Evolutionary conservation across 2,888 invertebrate species (phyloP).

Genomic region (Dione vanillae): DNA sequence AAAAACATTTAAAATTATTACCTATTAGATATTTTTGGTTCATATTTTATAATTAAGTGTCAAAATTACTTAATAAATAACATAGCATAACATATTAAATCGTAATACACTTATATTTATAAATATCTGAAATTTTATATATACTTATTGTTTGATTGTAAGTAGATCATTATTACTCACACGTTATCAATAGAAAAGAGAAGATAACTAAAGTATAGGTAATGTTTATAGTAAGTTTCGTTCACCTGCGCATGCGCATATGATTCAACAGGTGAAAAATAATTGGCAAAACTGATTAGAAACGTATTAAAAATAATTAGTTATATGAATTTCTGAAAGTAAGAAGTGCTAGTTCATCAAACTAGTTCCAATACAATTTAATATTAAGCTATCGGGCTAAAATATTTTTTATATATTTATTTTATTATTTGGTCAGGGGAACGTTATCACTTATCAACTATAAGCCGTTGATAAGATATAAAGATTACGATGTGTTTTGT

Average conservation of each 20-base stretch:
- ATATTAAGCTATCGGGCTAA: not conserved
- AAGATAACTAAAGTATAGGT: not conserved
- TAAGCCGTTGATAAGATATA: conserved; percentile 35
- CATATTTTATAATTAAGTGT: not conserved
- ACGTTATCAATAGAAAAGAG: not conserved
- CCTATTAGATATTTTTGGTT: not conserved
- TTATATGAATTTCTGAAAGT: not conserved
- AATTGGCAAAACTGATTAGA: not conserved
- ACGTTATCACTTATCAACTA: conserved; percentile 8
- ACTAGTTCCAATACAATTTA: not conserved
- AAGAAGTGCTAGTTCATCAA: not conserved
- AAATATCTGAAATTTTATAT: not conserved
- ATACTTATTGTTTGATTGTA: not conserved
- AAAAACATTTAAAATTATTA: not conserved
- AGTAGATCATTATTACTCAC: not conserved
- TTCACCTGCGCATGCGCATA: conserved; percentile 21
- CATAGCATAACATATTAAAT: no score
- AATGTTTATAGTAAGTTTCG: not conserved
- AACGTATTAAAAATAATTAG: not conserved
- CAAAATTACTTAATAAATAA: not conserved
- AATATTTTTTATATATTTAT: conserved; percentile 2
- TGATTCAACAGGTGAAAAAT: not conserved
- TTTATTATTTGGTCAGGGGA: conserved; percentile 6
- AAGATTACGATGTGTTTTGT: conserved; percentile 41
- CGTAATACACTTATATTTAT: no score